Evolutionary conservation across 2,888 invertebrate species (phyloP).

Genomic region (Ormia ochracea): DNA sequence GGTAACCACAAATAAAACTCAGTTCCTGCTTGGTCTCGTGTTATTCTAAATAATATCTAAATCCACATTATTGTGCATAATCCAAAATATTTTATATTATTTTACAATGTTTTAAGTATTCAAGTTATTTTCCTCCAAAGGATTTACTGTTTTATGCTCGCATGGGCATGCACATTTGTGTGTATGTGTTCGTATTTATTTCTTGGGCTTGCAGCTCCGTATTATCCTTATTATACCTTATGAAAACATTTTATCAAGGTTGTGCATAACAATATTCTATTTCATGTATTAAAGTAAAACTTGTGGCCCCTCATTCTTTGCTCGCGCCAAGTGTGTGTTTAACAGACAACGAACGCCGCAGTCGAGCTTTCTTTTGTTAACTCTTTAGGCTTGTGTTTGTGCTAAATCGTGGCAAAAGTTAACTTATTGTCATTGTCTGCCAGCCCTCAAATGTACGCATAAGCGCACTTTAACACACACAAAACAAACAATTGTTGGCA

Average conservation of each 20-base stretch:
- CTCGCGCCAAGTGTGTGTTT: background rate
- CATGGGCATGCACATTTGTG: background rate
- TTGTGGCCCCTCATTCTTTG: background rate
- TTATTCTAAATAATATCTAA: too few species aligned
- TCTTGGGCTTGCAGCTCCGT: background rate
- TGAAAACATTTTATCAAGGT: conserved; percentile 23
- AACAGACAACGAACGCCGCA: conserved; percentile 13
- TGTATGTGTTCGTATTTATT: background rate
- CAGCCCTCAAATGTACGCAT: conserved; percentile 12
- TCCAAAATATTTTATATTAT: too few species aligned
- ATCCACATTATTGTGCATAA: too few species aligned
- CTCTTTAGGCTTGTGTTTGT: conserved; percentile 22
- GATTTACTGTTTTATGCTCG: background rate
- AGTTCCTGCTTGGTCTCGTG: too few species aligned
- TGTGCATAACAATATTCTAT: conserved; percentile 27
- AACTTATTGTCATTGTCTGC: conserved; percentile 55
- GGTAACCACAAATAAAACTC: too few species aligned
- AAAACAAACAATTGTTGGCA: conserved; percentile 35
- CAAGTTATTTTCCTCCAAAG: background rate
- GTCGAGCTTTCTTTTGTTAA: conserved; percentile 4
- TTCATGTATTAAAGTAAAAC: conserved; percentile 12
- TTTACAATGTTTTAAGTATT: background rate
- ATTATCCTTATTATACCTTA: conserved; percentile 34
- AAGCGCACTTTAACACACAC: background rate
- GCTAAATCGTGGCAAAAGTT: conserved; percentile 58